Percentiles rank a stretch among this genome's conserved stretches.
Evolutionary conservation across 2,888 invertebrate species (phyloP).

Genomic region (Acheta domesticus): DNA sequence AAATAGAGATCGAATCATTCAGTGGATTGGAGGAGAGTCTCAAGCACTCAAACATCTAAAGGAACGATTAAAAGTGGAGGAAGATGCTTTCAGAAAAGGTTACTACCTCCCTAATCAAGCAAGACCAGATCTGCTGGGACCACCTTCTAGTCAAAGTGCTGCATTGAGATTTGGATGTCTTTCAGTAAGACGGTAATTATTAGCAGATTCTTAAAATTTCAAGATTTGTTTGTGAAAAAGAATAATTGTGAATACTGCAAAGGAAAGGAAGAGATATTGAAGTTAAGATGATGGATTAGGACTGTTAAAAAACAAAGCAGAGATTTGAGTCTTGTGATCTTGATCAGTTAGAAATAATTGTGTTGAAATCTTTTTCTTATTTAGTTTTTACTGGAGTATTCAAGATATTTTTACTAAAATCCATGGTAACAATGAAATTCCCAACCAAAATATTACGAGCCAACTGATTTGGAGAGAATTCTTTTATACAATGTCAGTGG

Average conservation of each 20-base stretch:
- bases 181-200: constrained; percentile 59
- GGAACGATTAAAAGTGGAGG: constrained; percentile 53
- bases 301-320: too few relatives aligned
- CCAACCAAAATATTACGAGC: constrained; percentile 53
- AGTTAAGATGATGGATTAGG: too few relatives aligned
- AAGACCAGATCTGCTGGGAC: constrained; percentile 62
- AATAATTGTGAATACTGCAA: too few relatives aligned
- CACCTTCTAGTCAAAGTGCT: constrained; percentile 66
- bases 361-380: constrained; percentile 32
- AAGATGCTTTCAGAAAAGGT: constrained; percentile 51
- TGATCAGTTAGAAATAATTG: neutral
- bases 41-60: constrained; percentile 57
- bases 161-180: constrained; percentile 69
- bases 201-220: neutral
- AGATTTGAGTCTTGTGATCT: neutral
- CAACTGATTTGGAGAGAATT: constrained; percentile 75
- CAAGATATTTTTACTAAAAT: constrained; percentile 62
- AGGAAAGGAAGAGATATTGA: too few relatives aligned
- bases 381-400: constrained; percentile 67
- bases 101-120: constrained; percentile 67
- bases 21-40: constrained; percentile 66
- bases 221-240: too few relatives aligned
- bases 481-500: constrained; percentile 74
- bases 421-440: constrained; percentile 49
- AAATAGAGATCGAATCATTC: constrained; percentile 51